A percentile compares a stretch with the other conserved stretches of the same genome.
These are phyloP conservation scores for Antheraea mylitta DNA, from an alignment of 1,140 invertebrate genomes.

Conservation along the genomic window DNA sequence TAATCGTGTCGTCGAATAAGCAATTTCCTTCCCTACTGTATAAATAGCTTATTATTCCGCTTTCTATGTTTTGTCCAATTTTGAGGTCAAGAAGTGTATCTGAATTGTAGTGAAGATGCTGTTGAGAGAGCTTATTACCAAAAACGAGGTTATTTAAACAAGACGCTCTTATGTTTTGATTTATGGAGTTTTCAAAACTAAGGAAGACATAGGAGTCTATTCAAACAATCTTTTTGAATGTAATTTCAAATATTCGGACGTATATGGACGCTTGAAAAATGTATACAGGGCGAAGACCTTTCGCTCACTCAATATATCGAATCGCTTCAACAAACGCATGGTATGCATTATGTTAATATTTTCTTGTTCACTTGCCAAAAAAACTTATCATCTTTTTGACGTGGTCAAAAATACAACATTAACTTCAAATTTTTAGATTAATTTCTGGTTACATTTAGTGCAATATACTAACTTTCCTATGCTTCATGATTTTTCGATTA, in stretches of 20 bases:
- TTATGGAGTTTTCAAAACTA: not conserved
- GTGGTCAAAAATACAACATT: slow-evolving; percentile 2
- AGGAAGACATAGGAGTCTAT: not conserved
- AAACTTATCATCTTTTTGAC: slow-evolving; percentile 14
- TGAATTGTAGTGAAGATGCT: too few species aligned
- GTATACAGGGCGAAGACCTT: slow-evolving; percentile 17
- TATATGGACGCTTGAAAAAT: slow-evolving; percentile 3
- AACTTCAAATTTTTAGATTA: not conserved
- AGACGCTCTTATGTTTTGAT: too few species aligned
- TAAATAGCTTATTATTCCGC: too few species aligned
- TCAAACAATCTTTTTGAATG: not conserved
- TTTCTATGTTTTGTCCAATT: too few species aligned
- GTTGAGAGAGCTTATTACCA: too few species aligned
- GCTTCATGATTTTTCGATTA: not conserved
- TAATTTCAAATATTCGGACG: not conserved
- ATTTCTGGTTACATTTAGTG: not conserved
- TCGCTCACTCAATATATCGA: slow-evolving; percentile 15
- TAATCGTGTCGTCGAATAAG: too few species aligned
- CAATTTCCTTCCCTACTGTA: too few species aligned
- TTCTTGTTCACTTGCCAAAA: slow-evolving; percentile 31
- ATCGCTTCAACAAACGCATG: slow-evolving; percentile 16
- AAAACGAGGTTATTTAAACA: too few species aligned
- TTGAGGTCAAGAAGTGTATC: too few species aligned
- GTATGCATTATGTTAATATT: slow-evolving; percentile 30
- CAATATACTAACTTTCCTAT: not conserved